phyloP scores from a whole-genome alignment of 2,113 vertebrate species.

The Synchiropus splendidus region DNA sequence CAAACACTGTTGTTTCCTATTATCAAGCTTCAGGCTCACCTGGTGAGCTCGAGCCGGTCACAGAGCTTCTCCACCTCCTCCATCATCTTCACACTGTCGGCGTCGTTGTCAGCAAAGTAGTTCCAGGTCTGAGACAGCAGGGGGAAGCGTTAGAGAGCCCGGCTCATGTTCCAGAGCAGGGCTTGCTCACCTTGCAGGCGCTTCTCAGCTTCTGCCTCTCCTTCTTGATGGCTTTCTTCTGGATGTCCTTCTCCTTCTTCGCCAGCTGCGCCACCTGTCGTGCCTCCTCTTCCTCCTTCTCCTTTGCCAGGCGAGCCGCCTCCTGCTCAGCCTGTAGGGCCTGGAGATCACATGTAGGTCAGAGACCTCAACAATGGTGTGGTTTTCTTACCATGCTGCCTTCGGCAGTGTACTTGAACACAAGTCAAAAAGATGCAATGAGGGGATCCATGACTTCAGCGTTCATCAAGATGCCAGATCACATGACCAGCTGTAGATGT shows the following conservation, averaged over 20 bases:
- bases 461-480: no score
- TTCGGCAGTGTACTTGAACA: no score
- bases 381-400: no score
- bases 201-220: conserved; percentile 94
- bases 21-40: conserved; percentile 55
- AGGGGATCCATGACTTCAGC: no score
- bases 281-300: conserved; percentile 91
- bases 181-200: conserved; percentile 79
- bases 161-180: background rate
- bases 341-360: conserved; percentile 44
- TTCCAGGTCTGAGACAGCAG: conserved; percentile 80
- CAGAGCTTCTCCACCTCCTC: conserved; percentile 98
- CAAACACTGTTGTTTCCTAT: background rate
- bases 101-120: conserved; percentile 88
- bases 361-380: background rate
- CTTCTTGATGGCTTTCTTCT: conserved; percentile 98
- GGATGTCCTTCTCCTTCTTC: conserved; percentile 96
- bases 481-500: no score
- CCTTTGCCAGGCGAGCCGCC: conserved; percentile 78
- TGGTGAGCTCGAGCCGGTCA: conserved; percentile 86
- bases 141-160: background rate
- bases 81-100: conserved; percentile 94
- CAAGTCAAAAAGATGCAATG: no score
- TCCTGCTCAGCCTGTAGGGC: conserved; percentile 87
- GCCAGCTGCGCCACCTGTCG: conserved; percentile 80